These are phyloP conservation scores for Hippocampus guttulatus DNA, from an alignment of 2,113 vertebrate species.

Conservation along the genomic window DNA sequence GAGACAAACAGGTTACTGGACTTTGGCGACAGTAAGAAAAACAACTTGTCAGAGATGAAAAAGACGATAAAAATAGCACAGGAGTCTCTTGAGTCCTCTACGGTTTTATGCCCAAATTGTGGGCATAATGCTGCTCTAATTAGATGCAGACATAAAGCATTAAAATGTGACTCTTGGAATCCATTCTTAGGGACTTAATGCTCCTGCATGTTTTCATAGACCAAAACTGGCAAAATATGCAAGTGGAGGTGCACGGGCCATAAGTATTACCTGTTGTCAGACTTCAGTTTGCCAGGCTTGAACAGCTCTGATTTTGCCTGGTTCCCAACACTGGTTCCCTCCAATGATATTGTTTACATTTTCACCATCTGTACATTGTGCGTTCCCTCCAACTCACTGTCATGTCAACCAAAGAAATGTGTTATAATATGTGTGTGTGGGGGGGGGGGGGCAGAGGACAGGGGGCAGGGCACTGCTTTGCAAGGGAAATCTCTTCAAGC, in stretches of 20 bases:
- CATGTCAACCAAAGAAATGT: neutral
- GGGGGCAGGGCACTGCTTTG: neutral
- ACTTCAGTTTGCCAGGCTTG: neutral
- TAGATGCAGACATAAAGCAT: conserved; percentile 7
- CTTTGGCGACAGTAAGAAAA: neutral
- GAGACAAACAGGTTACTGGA: neutral
- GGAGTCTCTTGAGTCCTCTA: conserved; percentile 5
- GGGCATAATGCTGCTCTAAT: conserved; percentile 9
- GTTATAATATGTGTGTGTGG: neutral
- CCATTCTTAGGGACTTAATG: conserved; percentile 6
- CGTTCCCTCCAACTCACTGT: neutral
- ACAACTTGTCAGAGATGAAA: neutral
- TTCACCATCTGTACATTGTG: neutral
- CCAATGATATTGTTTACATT: neutral
- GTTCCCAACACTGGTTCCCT: neutral
- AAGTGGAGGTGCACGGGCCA: neutral
- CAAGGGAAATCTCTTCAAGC: neutral
- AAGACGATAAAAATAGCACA: neutral
- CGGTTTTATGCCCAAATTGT: conserved; percentile 9
- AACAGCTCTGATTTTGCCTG: neutral
- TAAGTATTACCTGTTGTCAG: neutral
- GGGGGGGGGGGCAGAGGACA: neutral
- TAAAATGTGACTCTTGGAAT: conserved; percentile 6
- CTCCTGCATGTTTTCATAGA: neutral
- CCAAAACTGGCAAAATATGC: conserved; percentile 1